A percentile compares a stretch with the other conserved stretches of the same genome.
phyloP scores from a whole-genome alignment of 2,113 vertebrate genomes.

The Oreocharis arfaki region DNA sequence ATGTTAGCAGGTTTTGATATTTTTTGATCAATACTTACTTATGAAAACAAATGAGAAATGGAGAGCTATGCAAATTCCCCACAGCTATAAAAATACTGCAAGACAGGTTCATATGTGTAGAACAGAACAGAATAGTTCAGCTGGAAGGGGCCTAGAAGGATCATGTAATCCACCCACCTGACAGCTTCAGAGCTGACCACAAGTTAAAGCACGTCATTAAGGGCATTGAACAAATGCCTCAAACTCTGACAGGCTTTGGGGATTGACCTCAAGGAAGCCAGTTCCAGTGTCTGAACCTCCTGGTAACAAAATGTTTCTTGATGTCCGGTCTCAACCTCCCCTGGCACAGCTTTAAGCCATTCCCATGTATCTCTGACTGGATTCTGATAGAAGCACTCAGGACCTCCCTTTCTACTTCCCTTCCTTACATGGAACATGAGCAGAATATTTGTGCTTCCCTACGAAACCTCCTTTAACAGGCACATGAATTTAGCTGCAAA shows the following conservation, averaged over 20 bases:
- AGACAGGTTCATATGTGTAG: not conserved
- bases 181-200: not conserved
- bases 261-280: not conserved
- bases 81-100: not conserved
- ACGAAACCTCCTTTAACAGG: not conserved
- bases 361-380: fast-evolving
- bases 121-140: not conserved
- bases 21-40: not conserved
- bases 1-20: not conserved
- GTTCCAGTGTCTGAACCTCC: not conserved
- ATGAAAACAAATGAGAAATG: not conserved
- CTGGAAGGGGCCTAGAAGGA: not conserved
- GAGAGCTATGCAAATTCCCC: not conserved
- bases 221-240: not conserved
- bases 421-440: not conserved
- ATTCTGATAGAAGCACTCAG: not conserved
- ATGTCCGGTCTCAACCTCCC: not conserved
- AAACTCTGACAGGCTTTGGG: not conserved
- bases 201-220: not conserved
- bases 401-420: not conserved
- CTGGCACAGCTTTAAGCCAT: not conserved
- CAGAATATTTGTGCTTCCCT: not conserved
- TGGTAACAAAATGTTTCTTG: not conserved
- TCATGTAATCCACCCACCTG: not conserved
- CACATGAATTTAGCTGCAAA: not conserved